Evolutionary conservation across 1,140 invertebrate genomes (phyloP).

Genomic region (Nasonia giraulti): DNA sequence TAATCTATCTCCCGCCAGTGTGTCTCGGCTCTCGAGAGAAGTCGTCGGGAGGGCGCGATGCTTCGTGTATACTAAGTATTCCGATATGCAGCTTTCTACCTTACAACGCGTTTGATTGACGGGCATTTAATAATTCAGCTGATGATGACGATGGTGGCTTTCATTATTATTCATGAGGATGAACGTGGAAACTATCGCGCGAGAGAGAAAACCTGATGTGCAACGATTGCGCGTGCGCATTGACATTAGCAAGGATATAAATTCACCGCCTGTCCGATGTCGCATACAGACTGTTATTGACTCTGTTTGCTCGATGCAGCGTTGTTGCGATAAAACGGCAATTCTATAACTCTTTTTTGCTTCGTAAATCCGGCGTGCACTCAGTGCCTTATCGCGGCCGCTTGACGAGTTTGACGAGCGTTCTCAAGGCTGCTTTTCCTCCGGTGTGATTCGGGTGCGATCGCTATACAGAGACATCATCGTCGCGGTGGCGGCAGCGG

Average conservation of each 20-base stretch:
- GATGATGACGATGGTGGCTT: neutral
- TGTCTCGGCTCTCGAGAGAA: neutral
- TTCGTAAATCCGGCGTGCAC: conserved; percentile 15
- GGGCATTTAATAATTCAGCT: neutral
- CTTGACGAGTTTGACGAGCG: conserved; percentile 33
- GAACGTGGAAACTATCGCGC: neutral
- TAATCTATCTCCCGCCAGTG: neutral
- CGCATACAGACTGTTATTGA: no score
- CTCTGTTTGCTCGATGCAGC: no score
- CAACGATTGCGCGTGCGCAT: conserved; percentile 7
- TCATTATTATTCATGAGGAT: neutral
- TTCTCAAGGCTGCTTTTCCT: neutral
- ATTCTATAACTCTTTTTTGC: no score
- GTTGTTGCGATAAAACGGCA: no score
- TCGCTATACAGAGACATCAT: conserved; percentile 66
- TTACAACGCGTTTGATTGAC: no score
- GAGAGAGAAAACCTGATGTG: neutral
- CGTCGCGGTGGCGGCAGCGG: conserved; percentile 62
- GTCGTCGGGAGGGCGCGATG: no score
- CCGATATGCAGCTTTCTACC: no score
- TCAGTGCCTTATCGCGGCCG: conserved; percentile 9
- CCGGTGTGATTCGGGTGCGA: conserved; percentile 41
- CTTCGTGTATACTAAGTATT: no score
- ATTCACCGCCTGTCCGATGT: neutral
- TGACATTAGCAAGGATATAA: conserved; percentile 25